Evolutionary conservation across 2,113 vertebrate species (phyloP), one percentile per base, ranked within the genome.

Genomic region (Rhinogobius similis): DNA sequence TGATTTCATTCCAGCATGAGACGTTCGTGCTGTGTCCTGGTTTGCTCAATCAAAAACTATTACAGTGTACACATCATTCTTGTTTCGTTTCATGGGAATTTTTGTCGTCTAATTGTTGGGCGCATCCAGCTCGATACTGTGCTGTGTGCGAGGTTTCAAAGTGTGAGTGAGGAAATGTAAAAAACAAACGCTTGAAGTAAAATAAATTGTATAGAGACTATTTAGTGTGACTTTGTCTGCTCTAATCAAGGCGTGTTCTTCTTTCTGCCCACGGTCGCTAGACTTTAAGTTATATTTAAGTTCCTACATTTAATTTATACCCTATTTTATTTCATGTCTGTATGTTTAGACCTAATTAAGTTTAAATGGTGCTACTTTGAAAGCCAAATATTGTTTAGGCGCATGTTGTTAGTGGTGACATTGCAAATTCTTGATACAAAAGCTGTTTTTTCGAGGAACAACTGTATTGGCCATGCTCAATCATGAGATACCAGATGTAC

Each of bases 191-290:
- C 67, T 83, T 85, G 56, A 80, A 56, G 55, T 82, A 0, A 71
- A 89, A 86, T 87, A 90, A 91, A 76, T 21, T 67, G 14, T 38
- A 38, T 78, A 78, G 29, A 59, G 20, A 50, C 20, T 10, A 21
- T 50, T 21, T n/a, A n/a, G 20, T 26, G 59, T 21, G 10, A 14
- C n/a, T 4, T 52, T 11, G 20, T 18, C 44, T 20, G 9, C 18
- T 48, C 9, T 3, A 52, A 21, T 52, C 8, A 21, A 23, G 48
- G n/a, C 2, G 3, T 21, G 10, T 23, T 52, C 2, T 55, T 24
- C 23, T 6, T 55, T 55, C 12, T 24, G 23, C 24, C 52, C 52
- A 55, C 23, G 5, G 21, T 52, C 50, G n/a, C 50, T 23, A 52
- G 50, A 23, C 8, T n/a, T n/a, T n/a, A n/a, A n/a, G n/a, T n/a